Base-by-base conservation (phyloP, 2,888 invertebrate species). In the Acanthosepion pharaonis region DNA sequence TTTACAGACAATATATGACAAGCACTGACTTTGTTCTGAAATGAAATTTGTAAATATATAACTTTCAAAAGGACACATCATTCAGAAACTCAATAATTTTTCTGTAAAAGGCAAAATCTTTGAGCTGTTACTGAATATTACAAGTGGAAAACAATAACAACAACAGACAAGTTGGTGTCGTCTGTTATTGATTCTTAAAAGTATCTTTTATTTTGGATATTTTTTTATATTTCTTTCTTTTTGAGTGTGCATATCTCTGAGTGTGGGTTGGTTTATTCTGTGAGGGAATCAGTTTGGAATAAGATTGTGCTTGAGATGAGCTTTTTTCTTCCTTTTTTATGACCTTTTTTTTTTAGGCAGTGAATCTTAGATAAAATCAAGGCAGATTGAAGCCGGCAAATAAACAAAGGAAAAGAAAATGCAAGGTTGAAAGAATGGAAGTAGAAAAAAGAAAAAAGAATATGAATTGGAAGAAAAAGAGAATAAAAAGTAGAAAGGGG, bases 121-220 rank as follows among this genome's bases (percentile, higher is more conserved):
- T 4, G 78, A 78, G 78, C n/a, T 33, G 78, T n/a, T 78, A 33
- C 18, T 15, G 59, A 55, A 55, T 4, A 59, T 20, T 15, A 78
- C 78, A 78, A 33, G n/a, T 78, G 78, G 3, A 78, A 78, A 78
- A 78, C 25, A 78, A 78, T 78, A 78, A 78, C 28, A 78, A 78
- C n/a, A 78, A 78, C 18, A 78, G 78, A 78, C 78, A 78, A 78
- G n/a, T 78, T 78, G 78, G 78, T 78, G 78, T 78, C 78, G 78
- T 78, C 78, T 78, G 78, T 78, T 78, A 78, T 78, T 78, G 78
- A 78, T 78, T 78, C n/a, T 78, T 78, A 78, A 78, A 78, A 78
- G 78, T 33, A n/a, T 78, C 78, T n/a, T 33, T 78, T 9, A n/a
- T 0, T 78, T 78, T 78, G n/a, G 78, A 78, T 33, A 18, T n/a